These are phyloP conservation scores for Myopa tessellatipennis DNA, from an alignment of 2,888 invertebrate genomes.

Conservation along the genomic window DNA sequence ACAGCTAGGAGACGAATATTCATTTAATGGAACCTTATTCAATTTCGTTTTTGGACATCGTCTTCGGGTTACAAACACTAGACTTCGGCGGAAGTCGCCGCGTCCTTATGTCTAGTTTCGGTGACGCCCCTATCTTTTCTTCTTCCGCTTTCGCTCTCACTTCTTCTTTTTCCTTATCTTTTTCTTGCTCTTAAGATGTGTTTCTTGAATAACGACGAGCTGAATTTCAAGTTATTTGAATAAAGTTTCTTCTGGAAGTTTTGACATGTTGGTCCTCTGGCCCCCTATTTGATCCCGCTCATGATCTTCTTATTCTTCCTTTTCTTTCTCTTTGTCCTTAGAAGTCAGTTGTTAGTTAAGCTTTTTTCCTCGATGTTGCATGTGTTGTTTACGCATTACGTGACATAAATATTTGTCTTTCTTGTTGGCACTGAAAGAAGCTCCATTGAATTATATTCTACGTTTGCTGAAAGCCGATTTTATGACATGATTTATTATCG, in stretches of 20 bases:
- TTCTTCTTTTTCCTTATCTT: not conserved
- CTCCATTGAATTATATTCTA: slow-evolving; percentile 1
- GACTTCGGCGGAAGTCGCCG: slow-evolving; percentile 8
- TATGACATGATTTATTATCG: not conserved
- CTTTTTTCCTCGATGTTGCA: not conserved
- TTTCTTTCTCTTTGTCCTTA: not conserved
- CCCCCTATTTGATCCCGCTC: not conserved
- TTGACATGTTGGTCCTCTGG: not conserved
- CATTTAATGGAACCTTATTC: slow-evolving; percentile 23
- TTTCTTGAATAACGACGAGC: not conserved
- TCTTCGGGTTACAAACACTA: not conserved
- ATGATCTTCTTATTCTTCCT: not conserved
- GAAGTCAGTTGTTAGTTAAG: not conserved
- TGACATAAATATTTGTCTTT: slow-evolving; percentile 6
- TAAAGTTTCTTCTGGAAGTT: slow-evolving; percentile 24
- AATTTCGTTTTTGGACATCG: slow-evolving; percentile 9
- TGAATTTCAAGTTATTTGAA: slow-evolving; percentile 30
- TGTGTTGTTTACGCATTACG: slow-evolving; percentile 6
- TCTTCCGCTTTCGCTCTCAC: not conserved
- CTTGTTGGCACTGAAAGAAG: not conserved
- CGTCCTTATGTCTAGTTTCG: slow-evolving; percentile 25
- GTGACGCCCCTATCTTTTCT: not conserved
- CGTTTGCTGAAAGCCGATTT: not conserved
- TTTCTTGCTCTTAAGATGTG: no score
- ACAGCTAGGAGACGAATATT: slow-evolving; percentile 7